Base-by-base conservation (phyloP, 1,140 invertebrate species). In the Galendromus occidentalis region DNA sequence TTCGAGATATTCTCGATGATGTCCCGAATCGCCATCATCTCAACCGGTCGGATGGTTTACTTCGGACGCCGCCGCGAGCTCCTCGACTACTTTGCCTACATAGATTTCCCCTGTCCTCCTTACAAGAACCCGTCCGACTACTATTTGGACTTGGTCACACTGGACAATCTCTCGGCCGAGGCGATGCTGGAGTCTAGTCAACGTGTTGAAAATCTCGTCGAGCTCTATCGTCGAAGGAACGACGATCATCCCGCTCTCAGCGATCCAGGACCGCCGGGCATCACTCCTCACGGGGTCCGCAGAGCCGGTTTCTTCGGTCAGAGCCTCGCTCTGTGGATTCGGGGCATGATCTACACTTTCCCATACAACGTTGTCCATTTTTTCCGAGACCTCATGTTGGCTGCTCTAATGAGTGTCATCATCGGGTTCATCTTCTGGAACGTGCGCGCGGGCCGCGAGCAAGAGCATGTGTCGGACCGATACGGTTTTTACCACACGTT, bases 61-160 rank as follows among this genome's bases (percentile, higher is more conserved):
- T 90, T 86, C 70, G 91, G 91, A 17, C 83, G 84, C 67, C 80
- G 89, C 70, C 80, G 85, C 69, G 87, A 93, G 73, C 86, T 95
- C 84, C 81, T 92, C 70, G 84, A 87, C 68, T 94, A 95, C 77
- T 95, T 96, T 76, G 85, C 88, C 1, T 84, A 88, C 47, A 86
- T 92, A 22, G 89, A 93, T 69, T 95, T 91, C 77, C 90, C 91
- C 0, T 95, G 91, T 77, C 91, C 91, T 14, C 85, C 89, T 0
- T 94, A 88, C 73, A 95, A 95, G 76, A 96, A 96, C 75, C 91
- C 91, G 51, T 91, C 89, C 0, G 91, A 95, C 78, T 95, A 95
- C 74, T 95, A 94, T 74, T 79, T 95, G 74, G 91, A 94, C 75
- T 75, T 94, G 67, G 91, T 94, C 6, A 95, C 91, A 0, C 73